phyloP scores from a whole-genome alignment of 2,888 invertebrate species.

The Tetramorium bicarinatum region DNA sequence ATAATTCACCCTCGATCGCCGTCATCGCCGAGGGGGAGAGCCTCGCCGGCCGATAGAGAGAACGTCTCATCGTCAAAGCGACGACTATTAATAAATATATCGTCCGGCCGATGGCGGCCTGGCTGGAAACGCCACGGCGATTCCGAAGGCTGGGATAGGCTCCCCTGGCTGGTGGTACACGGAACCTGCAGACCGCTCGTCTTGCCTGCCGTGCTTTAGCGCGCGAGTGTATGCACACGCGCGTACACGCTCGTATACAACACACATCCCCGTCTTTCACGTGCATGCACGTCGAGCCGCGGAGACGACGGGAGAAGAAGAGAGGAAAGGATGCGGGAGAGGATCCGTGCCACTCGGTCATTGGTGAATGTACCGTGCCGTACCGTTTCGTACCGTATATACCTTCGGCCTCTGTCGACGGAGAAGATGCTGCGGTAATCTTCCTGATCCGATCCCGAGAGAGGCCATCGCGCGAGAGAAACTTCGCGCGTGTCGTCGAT shows the following conservation, averaged over 20 bases:
- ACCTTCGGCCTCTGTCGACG: constrained; percentile 61
- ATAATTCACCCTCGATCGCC: constrained; percentile 33
- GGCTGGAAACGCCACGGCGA: constrained; percentile 63
- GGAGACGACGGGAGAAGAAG: constrained; percentile 64
- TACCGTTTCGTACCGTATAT: constrained; percentile 76
- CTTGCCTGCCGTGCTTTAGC: constrained; percentile 22
- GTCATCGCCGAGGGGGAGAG: background rate
- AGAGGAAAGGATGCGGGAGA: constrained; percentile 77
- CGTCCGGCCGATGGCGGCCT: constrained; percentile 61
- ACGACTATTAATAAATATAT: constrained; percentile 73
- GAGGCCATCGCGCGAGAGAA: constrained; percentile 42
- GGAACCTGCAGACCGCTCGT: constrained; percentile 52
- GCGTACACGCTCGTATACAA: background rate
- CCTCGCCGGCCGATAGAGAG: constrained; percentile 28
- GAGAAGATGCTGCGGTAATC: constrained; percentile 33
- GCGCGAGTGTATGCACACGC: background rate
- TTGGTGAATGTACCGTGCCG: constrained; percentile 85
- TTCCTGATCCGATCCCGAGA: constrained; percentile 43
- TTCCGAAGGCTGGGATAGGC: constrained; percentile 67
- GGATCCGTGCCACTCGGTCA: constrained; percentile 86
- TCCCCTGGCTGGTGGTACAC: constrained; percentile 59
- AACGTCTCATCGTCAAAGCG: constrained; percentile 66
- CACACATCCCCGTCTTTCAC: background rate
- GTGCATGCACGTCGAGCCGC: background rate
- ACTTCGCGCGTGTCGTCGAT: constrained; percentile 49